Evolutionary conservation across 2,797 vertebrate species (phyloP).

Genomic region (Euphonia xanthogaster): DNA sequence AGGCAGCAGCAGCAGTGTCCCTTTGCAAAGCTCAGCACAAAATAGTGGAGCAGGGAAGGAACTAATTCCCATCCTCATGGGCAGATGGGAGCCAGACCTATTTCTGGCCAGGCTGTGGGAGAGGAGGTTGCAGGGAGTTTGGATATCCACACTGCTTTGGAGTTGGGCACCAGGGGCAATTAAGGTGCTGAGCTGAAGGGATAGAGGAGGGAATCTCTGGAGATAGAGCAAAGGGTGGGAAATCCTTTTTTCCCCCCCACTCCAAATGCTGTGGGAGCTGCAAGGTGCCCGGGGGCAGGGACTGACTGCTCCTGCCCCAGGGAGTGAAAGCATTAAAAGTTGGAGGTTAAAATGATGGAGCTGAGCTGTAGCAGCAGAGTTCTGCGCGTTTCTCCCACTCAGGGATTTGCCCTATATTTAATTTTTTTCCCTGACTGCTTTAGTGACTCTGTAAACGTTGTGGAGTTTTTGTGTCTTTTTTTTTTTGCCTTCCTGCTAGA

Average conservation of each 20-base stretch:
- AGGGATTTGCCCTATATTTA: slow-evolving; percentile 60
- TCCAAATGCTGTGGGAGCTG: not conserved
- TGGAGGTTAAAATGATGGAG: slow-evolving; percentile 44
- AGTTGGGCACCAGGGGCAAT: not conserved
- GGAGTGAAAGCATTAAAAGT: not conserved
- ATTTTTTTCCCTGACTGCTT: slow-evolving; percentile 63
- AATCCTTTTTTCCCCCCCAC: fast-evolving
- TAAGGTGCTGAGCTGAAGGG: not conserved
- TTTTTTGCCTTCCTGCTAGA: slow-evolving; percentile 15
- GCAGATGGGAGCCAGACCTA: not conserved
- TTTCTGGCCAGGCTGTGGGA: not conserved
- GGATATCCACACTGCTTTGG: not conserved
- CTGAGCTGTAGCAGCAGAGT: slow-evolving; percentile 56
- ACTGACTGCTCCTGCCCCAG: not conserved
- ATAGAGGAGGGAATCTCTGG: not conserved
- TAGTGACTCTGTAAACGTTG: slow-evolving; percentile 65
- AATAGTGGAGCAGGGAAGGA: not conserved
- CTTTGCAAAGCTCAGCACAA: not conserved
- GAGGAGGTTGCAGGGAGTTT: not conserved
- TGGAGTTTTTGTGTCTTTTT: not conserved
- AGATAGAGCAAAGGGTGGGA: not conserved
- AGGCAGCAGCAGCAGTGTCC: not conserved
- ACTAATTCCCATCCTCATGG: not conserved
- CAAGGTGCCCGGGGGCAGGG: not conserved
- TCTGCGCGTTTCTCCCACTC: slow-evolving; percentile 39